These are phyloP conservation scores for Sebastes glaucus DNA, from an alignment of 2,797 vertebrate genomes.

Conservation along the genomic window DNA sequence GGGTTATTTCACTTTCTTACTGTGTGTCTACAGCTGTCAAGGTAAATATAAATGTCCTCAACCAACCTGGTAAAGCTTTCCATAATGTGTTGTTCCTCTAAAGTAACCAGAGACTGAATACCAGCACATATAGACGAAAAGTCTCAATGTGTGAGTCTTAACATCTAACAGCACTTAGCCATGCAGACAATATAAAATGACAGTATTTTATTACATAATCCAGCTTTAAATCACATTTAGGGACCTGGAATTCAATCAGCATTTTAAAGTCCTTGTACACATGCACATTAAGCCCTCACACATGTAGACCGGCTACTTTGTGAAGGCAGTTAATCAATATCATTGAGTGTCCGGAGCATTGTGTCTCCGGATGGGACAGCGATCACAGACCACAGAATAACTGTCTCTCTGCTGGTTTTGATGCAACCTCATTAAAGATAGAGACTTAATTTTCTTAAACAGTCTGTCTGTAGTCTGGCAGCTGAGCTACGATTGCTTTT, in stretches of 20 bases:
- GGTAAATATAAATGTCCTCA: not conserved
- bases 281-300: constrained; percentile 49
- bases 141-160: not conserved
- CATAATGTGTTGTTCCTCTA: not conserved
- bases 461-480: constrained; percentile 1
- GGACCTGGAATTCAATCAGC: constrained; percentile 44
- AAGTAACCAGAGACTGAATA: not conserved
- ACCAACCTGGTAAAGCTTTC: not conserved
- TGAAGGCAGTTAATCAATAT: constrained; percentile 54
- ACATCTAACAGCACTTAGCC: constrained; percentile 15
- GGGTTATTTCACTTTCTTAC: not conserved
- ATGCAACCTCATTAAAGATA: constrained; percentile 18
- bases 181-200: constrained; percentile 14
- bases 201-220: constrained; percentile 26
- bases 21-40: not conserved
- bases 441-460: constrained; percentile 3
- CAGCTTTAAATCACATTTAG: constrained; percentile 38
- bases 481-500: constrained; percentile 7
- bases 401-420: constrained; percentile 22
- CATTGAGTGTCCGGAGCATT: constrained; percentile 52
- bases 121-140: not conserved
- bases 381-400: constrained; percentile 33
- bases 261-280: constrained; percentile 51
- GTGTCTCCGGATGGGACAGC: constrained; percentile 38
- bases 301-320: constrained; percentile 49